These are phyloP conservation scores for Knipowitschia caucasica DNA, from an alignment of 2,797 vertebrate genomes.

Conservation along the genomic window DNA sequence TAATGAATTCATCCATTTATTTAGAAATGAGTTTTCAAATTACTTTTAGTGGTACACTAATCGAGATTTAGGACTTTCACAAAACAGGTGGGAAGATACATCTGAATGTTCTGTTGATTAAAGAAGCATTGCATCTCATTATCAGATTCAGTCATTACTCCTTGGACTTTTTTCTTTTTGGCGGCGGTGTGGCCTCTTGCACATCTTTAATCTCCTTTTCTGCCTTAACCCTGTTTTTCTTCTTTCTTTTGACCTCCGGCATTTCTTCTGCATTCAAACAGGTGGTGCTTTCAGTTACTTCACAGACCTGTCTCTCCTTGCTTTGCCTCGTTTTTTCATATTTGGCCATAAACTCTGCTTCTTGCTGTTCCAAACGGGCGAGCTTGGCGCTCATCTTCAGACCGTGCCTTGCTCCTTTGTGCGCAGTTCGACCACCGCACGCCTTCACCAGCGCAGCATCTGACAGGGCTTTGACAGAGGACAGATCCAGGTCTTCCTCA, in stretches of 20 bases:
- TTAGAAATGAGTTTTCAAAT: no score
- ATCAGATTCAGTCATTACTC: no score
- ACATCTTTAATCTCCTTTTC: conserved; percentile 38
- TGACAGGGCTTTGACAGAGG: conserved; percentile 81
- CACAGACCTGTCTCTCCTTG: conserved; percentile 24
- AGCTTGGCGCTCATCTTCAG: conserved; percentile 93
- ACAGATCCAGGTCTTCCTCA: conserved; percentile 79
- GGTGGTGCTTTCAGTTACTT: rapidly evolving
- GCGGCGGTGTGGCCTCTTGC: background rate
- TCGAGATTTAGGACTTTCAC: no score
- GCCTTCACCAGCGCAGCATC: conserved; percentile 82
- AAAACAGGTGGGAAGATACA: no score
- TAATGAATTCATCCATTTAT: no score
- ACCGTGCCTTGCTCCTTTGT: conserved; percentile 91
- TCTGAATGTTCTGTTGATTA: no score
- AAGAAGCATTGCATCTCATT: no score
- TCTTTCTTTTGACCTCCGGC: conserved; percentile 42
- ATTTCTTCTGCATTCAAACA: conserved; percentile 1
- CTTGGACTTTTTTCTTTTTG: background rate
- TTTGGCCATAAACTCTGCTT: conserved; percentile 84
- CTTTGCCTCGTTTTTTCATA: conserved; percentile 66
- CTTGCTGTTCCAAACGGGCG: conserved; percentile 89
- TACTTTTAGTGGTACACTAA: no score
- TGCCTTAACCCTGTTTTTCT: conserved; percentile 44
- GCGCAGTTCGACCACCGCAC: conserved; percentile 91